A percentile compares a stretch with the other conserved stretches of the same genome.
These are phyloP conservation scores for Helobdella robusta DNA, from an alignment of 2,888 invertebrate genomes.

Conservation along the genomic window DNA sequence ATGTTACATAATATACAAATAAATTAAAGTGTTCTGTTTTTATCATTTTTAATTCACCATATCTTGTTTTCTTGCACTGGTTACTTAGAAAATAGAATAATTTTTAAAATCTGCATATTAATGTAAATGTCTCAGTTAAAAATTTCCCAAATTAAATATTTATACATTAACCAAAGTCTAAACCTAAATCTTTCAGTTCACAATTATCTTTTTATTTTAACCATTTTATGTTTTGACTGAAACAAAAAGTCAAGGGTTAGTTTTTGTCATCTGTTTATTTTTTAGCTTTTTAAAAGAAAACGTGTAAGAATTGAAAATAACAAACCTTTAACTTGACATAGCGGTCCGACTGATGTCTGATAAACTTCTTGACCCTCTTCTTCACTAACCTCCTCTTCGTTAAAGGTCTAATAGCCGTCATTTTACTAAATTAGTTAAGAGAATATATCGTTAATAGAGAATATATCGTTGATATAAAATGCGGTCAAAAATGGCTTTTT, in stretches of 20 bases:
- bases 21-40: too few species aligned
- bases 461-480: too few species aligned
- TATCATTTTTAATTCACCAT: too few species aligned
- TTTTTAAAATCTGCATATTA: not conserved
- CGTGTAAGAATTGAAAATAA: not conserved
- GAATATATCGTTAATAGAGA: too few species aligned
- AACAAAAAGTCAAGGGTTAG: not conserved
- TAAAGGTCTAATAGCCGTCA: conserved; percentile 43
- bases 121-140: too few species aligned
- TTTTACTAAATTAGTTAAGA: conserved; percentile 16
- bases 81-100: not conserved
- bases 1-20: too few species aligned
- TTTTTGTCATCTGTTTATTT: conserved; percentile 5
- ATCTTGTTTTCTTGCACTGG: not conserved
- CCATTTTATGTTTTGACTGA: not conserved
- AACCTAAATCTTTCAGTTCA: too few species aligned
- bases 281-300: not conserved
- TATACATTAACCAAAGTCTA: too few species aligned
- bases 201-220: not conserved
- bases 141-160: too few species aligned
- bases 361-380: conserved; percentile 95
- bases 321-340: conserved; percentile 83
- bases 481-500: too few species aligned
- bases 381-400: conserved; percentile 64
- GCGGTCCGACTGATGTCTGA: conserved; percentile 94